Base-by-base conservation (phyloP, 1,140 invertebrate species). In the Philaenus spumarius region DNA sequence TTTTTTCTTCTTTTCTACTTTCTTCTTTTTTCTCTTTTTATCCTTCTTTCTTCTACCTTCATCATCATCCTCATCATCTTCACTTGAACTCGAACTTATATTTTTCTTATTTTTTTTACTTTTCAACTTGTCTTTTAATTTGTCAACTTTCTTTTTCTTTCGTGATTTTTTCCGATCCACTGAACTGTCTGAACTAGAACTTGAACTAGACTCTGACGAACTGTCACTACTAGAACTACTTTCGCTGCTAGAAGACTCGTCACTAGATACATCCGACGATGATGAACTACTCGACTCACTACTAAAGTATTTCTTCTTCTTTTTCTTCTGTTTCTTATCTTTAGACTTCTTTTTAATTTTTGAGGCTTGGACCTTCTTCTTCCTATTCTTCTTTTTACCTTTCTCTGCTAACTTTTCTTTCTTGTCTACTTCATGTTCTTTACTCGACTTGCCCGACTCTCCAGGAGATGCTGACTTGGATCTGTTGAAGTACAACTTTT, bases 151-250 rank as follows among this genome's bases (percentile, higher is more conserved):
- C 20, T 48, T 55, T 56, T 56, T 60, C 47, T 60, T 30, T 30
- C 26, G 51, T n/a, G 19, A 26, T 40, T 56, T 60, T 51, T 50
- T 60, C 2, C 26, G 15, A 51, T 56, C 59, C n/a, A 50, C 37
- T 17, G 59, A 60, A 24, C 53, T 60, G n/a, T 55, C 59, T 40
- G 56, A 58, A 24, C 46, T 58, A 11, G 56, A 57, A 35, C 42
- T 47, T 30, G 26, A 30, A 30, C 26, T 30, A 4, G 26, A 30
- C 11, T 30, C 42, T 15, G 48, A 51, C 2, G 48, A 51, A 24
- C 46, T 58, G 15, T 23, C 15, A 42, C 45, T 50, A 42, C 56
- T 58, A 23, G 52, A 55, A 42, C 52, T 55, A 11, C 30, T 37
- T 11, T 45, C 23, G 20, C n/a, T 26, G 52, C 23, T 42, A 19